phyloP scores from a whole-genome alignment of 2,888 invertebrate genomes.

The Imbricaverruca yamaguchii region DNA sequence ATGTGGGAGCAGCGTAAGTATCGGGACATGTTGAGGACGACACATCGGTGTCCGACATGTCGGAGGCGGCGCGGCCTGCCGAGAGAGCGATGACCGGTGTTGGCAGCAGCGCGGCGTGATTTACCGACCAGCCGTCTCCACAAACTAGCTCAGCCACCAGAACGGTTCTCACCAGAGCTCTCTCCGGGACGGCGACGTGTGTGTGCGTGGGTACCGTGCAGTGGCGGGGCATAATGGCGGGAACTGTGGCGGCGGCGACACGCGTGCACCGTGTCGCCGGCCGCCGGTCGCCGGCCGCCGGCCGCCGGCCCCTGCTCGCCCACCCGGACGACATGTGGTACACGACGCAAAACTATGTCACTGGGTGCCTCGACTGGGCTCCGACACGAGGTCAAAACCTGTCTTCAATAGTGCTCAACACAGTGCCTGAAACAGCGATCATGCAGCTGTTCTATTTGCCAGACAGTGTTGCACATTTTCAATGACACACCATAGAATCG shows the following conservation, averaged over 20 bases:
- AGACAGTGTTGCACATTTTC: too few species aligned
- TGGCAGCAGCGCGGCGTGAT: background rate
- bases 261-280: background rate
- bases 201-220: slow-evolving; percentile 7
- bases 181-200: background rate
- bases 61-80: background rate
- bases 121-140: background rate
- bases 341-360: background rate
- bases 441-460: too few species aligned
- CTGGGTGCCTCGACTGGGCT: background rate
- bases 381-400: background rate
- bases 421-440: too few species aligned
- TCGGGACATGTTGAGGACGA: too few species aligned
- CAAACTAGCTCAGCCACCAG: background rate
- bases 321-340: background rate
- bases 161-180: background rate
- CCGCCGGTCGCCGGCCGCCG: background rate
- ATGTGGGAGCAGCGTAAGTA: too few species aligned
- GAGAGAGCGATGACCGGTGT: background rate
- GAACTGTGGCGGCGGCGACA: background rate
- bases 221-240: background rate
- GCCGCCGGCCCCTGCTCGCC: background rate
- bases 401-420: too few species aligned
- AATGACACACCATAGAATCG: too few species aligned
- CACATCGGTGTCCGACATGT: background rate